These are phyloP conservation scores for Microcebus murinus DNA, from an alignment of 2,113 vertebrate genomes.

Conservation along the genomic window DNA sequence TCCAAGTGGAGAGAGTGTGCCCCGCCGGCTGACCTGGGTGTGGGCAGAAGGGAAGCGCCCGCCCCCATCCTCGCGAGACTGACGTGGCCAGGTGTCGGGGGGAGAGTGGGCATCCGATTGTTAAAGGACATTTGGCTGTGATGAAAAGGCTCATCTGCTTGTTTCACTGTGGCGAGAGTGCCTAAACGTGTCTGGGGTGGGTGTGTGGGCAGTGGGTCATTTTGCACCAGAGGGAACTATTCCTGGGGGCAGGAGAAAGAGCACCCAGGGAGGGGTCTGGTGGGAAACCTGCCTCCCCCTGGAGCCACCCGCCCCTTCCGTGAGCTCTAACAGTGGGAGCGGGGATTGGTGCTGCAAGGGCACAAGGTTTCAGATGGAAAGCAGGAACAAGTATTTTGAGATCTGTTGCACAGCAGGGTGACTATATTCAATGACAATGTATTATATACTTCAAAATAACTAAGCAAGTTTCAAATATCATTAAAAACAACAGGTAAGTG, in stretches of 20 bases:
- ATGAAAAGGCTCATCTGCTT: conserved; percentile 27
- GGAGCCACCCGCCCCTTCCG: accelerated
- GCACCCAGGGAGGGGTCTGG: neutral
- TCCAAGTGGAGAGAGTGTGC: neutral
- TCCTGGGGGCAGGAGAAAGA: neutral
- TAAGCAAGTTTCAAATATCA: neutral
- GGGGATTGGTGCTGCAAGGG: neutral
- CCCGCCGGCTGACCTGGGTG: too few species aligned
- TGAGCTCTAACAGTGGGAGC: accelerated
- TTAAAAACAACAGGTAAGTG: neutral
- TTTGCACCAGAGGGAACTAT: neutral
- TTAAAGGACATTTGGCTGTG: conserved; percentile 11
- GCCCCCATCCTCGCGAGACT: neutral
- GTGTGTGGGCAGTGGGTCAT: neutral
- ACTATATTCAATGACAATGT: neutral
- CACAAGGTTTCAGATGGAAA: neutral
- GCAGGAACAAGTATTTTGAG: neutral
- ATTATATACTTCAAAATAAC: neutral
- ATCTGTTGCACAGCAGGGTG: neutral
- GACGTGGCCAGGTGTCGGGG: conserved; percentile 40
- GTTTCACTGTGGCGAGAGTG: neutral
- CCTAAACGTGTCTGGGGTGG: neutral
- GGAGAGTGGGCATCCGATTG: neutral
- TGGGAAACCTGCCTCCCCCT: accelerated
- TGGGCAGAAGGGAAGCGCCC: neutral